These are phyloP conservation scores for Andinoacara biseriatus DNA, from an alignment of 2,113 vertebrate genomes.

Conservation along the genomic window DNA sequence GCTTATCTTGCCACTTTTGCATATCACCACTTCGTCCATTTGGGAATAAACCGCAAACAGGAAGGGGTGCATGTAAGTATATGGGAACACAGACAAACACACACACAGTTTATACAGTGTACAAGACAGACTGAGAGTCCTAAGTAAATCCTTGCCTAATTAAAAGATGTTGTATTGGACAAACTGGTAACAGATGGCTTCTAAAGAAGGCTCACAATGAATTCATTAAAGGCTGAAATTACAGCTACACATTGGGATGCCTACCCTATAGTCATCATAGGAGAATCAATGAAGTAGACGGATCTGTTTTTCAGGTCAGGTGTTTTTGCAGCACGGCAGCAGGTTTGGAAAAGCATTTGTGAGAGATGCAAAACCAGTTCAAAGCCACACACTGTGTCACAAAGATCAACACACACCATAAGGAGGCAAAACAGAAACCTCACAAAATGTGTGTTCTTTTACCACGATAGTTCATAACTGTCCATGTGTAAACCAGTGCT, in stretches of 20 bases:
- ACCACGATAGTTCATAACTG: background rate
- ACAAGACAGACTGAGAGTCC: background rate
- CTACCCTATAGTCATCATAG: slow-evolving; percentile 3
- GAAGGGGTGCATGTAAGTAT: background rate
- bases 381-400: slow-evolving; percentile 18
- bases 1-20: background rate
- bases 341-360: slow-evolving; percentile 19
- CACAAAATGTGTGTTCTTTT: background rate
- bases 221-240: slow-evolving; percentile 57
- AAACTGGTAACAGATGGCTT: slow-evolving; percentile 26
- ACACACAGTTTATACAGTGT: background rate
- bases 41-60: background rate
- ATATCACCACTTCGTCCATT: background rate
- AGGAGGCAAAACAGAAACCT: background rate
- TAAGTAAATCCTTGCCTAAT: slow-evolving; percentile 32
- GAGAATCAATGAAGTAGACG: slow-evolving; percentile 14
- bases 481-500: background rate
- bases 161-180: slow-evolving; percentile 28
- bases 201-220: slow-evolving; percentile 27
- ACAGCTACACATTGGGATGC: slow-evolving; percentile 27
- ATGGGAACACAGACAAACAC: background rate
- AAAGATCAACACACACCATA: slow-evolving; percentile 27
- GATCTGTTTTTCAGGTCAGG: slow-evolving; percentile 16
- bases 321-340: background rate
- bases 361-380: slow-evolving; percentile 12